Evolutionary conservation across 1,140 invertebrate genomes (phyloP), one percentile per base, ranked within the genome.

Genomic region (Drosophila nikananu): DNA sequence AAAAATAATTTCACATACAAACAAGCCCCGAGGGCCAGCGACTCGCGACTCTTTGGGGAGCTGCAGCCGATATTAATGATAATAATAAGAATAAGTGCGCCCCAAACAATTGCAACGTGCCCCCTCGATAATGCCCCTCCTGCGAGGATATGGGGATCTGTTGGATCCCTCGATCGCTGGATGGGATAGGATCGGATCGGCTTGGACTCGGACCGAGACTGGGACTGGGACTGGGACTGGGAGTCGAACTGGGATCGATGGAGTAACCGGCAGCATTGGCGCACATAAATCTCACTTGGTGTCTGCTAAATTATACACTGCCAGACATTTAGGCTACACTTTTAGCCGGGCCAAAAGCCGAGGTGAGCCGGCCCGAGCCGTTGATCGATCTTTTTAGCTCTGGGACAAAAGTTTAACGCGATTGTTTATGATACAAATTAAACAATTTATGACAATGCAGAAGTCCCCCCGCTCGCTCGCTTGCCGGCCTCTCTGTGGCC

Each of bases 381-480:
- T 78, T 92, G 91, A 92, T 92, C 91, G 91, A 92, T 92, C 87
- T 92, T 86, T 91, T 92, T 87, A 82, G 80, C 91, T 91, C 89
- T 84, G 91, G 91, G 89, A 92, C 90, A 91, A 90, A 91, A 92
- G 83, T 92, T 92, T 93, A 93, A 93, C 92, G 90, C 92, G 92
- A 93, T 93, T 93, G 92, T 93, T 93, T 93, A 93, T 93, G 92
- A 93, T 92, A 93, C 92, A 93, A 93, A 93, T 93, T 93, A 93
- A 93, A 93, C 92, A 93, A 93, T 93, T 93, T 93, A 93, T 93
- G 92, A 92, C 91, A 92, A 92, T 92, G 83, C 83, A 84, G 66
- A 80, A 76, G 67, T 73, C 55, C 19, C 10, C 51, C 51, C 51
- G 27, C 57, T 30, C n/a, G 46, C 25, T n/a, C 9, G 8, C 57